Evolutionary conservation across 30 jellyfish, hydroid and myxozoan species (phyloP), one percentile per base, ranked within the genome.

Genomic region (Chironex yamaguchii): DNA sequence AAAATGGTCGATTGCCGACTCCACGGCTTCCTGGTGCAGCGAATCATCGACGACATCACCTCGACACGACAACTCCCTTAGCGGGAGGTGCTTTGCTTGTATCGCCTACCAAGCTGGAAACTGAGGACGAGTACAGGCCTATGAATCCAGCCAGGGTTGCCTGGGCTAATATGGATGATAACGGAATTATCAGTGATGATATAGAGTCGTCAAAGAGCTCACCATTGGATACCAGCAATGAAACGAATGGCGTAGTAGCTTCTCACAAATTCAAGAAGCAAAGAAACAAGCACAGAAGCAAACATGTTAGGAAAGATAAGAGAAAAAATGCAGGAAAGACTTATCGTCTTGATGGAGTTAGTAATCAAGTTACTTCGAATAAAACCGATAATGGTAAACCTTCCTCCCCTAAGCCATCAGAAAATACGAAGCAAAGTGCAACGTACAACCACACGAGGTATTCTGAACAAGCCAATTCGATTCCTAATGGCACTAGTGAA

Each of bases 51-150:
- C 82, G 96, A n/a, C 96, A 86, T 36, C 64, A 86, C 29, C 74
- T 86, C 31, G 96, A 86, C 74, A 52, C 89, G 42, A 86, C 96
- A 2, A 86, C 96, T 21, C 96, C 96, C 4, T 4, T 35, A 24
- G 72, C 82, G 4, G 75, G 83, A 0, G 96, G 96, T 1, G 51
- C 79, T 29, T 23, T 65, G 20, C 76, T 71, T 1, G 63, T 24
- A 14, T 84, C 90, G 1, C 51, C 77, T 17, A 23, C 33, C 26
- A 86, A 66, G 34, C 28, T 74, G 1, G 76, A 90, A 29, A n/a
- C 71, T 12, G 91, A 64, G 2, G 58, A 42, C 17, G 13, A 42
- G 9, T 42, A 42, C 17, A 9, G 58, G 17, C 58, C 58, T 42
- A 9, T 42, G 9, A 42, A 42, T 17, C 58, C 58, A 42, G 13